A percentile compares a stretch with the other conserved stretches of the same genome.
phyloP scores from a whole-genome alignment of 1,140 invertebrate species.

The Hesperophylax magnus region DNA sequence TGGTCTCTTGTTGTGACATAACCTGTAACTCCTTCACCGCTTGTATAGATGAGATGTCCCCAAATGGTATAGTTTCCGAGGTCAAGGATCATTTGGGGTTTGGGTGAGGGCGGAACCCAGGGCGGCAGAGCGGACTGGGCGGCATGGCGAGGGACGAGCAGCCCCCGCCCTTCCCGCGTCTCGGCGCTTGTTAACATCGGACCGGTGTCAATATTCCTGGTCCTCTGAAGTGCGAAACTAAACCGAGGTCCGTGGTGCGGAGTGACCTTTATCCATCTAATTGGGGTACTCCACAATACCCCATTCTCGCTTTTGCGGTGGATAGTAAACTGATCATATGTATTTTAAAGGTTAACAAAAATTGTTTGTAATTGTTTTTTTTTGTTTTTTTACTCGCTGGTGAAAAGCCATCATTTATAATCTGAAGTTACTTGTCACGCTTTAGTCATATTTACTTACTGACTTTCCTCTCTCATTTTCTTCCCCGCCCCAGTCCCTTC shows the following conservation, averaged over 20 bases:
- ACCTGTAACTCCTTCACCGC: too few relatives aligned
- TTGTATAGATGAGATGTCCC: not conserved
- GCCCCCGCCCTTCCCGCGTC: not conserved
- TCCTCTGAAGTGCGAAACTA: constrained; percentile 12
- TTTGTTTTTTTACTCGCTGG: too few relatives aligned
- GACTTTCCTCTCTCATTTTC: too few relatives aligned
- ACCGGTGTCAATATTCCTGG: constrained; percentile 16
- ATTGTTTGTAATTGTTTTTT: too few relatives aligned
- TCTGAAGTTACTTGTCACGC: too few relatives aligned
- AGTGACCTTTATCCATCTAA: not conserved
- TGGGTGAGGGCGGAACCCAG: not conserved
- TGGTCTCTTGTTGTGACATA: too few relatives aligned
- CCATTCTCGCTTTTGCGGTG: not conserved
- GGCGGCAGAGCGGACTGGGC: too few relatives aligned
- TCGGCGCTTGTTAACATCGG: not conserved
- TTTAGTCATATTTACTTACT: too few relatives aligned
- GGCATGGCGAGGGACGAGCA: not conserved
- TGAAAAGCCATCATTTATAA: too few relatives aligned
- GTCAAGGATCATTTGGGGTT: not conserved
- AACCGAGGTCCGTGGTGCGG: not conserved
- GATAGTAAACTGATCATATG: not conserved
- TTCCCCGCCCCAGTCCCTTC: too few relatives aligned
- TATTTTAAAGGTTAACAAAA: too few relatives aligned
- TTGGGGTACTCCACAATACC: not conserved
- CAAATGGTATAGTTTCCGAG: not conserved